Base-by-base conservation (phyloP, 2,797 vertebrate genomes). In the Phataginus tetradactyla region DNA sequence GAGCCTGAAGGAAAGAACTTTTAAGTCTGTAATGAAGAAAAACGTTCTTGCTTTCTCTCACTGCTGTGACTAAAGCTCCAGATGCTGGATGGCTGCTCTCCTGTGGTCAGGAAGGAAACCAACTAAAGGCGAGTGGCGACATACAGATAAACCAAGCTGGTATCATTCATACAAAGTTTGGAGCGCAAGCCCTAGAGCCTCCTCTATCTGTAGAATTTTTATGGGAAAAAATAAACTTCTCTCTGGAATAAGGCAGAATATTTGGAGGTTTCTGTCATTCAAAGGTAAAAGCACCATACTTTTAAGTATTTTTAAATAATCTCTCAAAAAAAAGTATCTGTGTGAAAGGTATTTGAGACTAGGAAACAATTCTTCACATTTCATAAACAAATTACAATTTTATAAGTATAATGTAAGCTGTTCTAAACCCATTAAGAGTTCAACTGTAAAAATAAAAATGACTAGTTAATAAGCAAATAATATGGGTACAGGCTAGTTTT, bases 391-490 rank as follows among this genome's bases (percentile, higher is more conserved):
- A 91, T 81, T 77, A 72, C 3, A 89, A 51, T 77, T 94, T 95
- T 75, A 93, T 86, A 96, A 89, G 87, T 77, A 61, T 96, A 95
- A 94, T 23, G 10, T n/a, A 97, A 98, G 57, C 10, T 97, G 97
- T 87, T n/a, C 96, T 93, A 91, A 97, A 97, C 86, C 86, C 86
- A 51, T 57, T 91, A 95, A 79, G 90, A 97, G 86, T 96, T 97
- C 63, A 96, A 90, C 84, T 77, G 96, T 74, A 93, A 90, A 95
- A 97, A 96, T 95, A 55, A 95, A 98, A 93, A 95, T 69, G 81
- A 95, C 75, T 88, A 95, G 86, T 91, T 98, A 98, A 98, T 83
- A 97, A 94, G 83, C 49, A 97, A 97, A 97, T 94, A 98, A 97
- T 95, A 97, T 39, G 83, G 29, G 95, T 93, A 80, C 53, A 96